Conservation (phyloP, 2,113 vertebrate genomes). For the Pomatorhinus ruficollis region DNA sequence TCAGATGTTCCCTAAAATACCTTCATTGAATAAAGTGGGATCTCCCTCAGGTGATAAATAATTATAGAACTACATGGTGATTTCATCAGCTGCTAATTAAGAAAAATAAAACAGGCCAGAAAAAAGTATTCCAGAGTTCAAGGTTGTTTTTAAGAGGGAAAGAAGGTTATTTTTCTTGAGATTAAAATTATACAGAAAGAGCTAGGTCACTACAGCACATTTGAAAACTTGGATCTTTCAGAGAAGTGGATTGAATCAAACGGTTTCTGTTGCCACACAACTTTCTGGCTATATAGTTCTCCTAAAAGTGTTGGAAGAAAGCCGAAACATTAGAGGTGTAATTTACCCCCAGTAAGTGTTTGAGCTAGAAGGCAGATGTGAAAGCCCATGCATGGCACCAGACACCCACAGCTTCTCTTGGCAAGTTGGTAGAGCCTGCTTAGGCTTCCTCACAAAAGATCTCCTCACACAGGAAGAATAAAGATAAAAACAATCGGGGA, state of each 20-base stretch:
- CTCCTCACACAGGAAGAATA: background rate
- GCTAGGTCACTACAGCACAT: background rate
- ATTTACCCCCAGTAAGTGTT: background rate
- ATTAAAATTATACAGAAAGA: background rate
- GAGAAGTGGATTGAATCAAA: background rate
- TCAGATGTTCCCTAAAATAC: conserved; percentile 28
- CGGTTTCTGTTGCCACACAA: background rate
- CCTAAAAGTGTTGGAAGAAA: background rate
- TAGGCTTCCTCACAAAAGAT: background rate
- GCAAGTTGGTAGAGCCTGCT: background rate
- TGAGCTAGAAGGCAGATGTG: background rate
- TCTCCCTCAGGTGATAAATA: conserved; percentile 38
- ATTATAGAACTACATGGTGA: conserved; percentile 28
- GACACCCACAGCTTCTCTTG: background rate
- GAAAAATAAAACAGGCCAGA: conserved; percentile 38
- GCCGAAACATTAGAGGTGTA: background rate
- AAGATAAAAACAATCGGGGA: background rate
- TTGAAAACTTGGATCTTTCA: background rate
- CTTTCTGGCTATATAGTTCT: background rate
- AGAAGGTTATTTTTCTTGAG: background rate
- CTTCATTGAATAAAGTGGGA: background rate
- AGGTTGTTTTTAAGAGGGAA: conserved; percentile 15
- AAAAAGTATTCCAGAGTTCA: conserved; percentile 6
- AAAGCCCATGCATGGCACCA: background rate
- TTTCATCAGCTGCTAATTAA: conserved; percentile 50